Conservation (phyloP, 2,113 vertebrate genomes). For the Onychostruthus taczanowskii region DNA sequence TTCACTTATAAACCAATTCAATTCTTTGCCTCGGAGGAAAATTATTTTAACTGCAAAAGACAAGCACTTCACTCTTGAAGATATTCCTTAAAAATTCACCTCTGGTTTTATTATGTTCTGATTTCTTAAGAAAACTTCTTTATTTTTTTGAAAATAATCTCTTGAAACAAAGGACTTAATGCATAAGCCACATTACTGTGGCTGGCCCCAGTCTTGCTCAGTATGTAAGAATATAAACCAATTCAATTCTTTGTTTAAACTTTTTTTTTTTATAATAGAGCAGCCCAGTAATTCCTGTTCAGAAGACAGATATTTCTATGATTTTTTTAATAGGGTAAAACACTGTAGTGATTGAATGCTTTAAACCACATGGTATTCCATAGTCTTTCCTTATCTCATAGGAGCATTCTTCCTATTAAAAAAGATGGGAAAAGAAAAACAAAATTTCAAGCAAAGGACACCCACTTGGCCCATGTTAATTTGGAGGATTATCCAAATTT, state of each 20-base stretch:
- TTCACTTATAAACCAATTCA: not conserved
- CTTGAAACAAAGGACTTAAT: not conserved
- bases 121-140: not conserved
- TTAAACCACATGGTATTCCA: not conserved
- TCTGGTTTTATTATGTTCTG: not conserved
- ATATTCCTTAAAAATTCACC: not conserved
- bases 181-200: not conserved
- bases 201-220: not conserved
- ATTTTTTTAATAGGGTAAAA: not conserved
- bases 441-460: not conserved
- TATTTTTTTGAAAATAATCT: not conserved
- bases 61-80: not conserved
- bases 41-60: not conserved
- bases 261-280: not conserved
- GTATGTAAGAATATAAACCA: not conserved
- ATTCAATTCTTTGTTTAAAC: not conserved
- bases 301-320: not conserved
- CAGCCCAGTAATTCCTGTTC: not conserved
- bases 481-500: not conserved
- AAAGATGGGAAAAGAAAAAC: not conserved
- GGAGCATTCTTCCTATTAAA: not conserved
- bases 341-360: not conserved
- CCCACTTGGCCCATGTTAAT: not conserved
- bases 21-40: not conserved
- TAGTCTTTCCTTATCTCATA: not conserved